Conservation (phyloP, 2,797 vertebrate species). For the Pygocentrus nattereri region DNA sequence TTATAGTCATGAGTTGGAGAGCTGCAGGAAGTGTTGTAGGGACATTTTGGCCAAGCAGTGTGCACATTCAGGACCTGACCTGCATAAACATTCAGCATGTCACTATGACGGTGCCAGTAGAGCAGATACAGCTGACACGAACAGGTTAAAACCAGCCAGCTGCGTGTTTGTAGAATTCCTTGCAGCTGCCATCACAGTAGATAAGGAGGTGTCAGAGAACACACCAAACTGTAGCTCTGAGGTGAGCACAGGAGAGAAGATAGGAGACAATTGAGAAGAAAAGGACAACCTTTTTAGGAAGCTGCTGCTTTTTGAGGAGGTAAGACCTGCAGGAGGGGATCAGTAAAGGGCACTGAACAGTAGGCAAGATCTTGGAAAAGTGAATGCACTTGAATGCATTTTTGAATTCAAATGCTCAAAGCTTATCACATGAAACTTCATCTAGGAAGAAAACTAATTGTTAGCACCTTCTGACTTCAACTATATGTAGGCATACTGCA, state of each 20-base stretch:
- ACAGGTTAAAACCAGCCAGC: slow-evolving; percentile 24
- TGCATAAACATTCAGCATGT: background rate
- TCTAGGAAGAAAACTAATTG: too few species aligned
- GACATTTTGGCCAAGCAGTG: background rate
- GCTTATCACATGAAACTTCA: too few species aligned
- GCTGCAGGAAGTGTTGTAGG: background rate
- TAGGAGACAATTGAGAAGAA: background rate
- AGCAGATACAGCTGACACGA: background rate
- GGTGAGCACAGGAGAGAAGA: background rate
- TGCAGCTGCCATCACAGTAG: slow-evolving; percentile 5
- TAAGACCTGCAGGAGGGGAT: background rate
- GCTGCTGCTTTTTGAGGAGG: background rate
- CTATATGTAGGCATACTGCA: too few species aligned
- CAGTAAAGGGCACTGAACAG: background rate
- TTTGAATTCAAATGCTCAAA: too few species aligned
- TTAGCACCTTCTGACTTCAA: too few species aligned
- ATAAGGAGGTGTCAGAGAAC: slow-evolving; percentile 23
- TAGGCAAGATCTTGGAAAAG: background rate
- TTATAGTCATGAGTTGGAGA: background rate
- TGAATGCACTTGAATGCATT: too few species aligned
- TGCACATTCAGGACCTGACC: background rate
- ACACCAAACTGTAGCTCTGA: background rate
- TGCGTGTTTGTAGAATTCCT: background rate
- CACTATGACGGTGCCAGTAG: background rate
- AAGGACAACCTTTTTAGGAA: background rate